These are phyloP conservation scores for Tragelaphus scriptus DNA, from an alignment of 2,113 vertebrate genomes.

Conservation along the genomic window DNA sequence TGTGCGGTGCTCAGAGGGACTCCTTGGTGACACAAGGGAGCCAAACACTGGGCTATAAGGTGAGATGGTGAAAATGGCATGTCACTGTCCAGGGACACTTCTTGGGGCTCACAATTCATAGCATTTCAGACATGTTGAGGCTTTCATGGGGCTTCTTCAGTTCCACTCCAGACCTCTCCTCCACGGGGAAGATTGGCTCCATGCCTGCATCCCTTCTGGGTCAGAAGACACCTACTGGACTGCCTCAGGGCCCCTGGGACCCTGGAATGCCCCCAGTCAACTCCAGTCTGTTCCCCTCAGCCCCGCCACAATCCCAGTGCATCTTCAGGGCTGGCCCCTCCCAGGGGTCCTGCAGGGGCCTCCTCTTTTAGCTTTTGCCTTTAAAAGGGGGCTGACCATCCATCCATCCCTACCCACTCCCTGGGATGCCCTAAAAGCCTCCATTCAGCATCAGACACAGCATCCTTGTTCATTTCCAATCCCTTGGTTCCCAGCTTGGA, in stretches of 20 bases:
- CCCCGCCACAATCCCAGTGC: not conserved
- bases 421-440: not conserved
- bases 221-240: not conserved
- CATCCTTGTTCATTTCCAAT: not conserved
- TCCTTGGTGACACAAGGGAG: rapidly evolving
- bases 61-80: not conserved
- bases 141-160: not conserved
- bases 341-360: not conserved
- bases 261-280: rapidly evolving
- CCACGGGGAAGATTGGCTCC: not conserved
- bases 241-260: not conserved
- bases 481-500: not conserved
- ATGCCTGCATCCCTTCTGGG: not conserved
- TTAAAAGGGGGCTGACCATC: not conserved
- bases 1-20: not conserved
- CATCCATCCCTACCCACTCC: not conserved
- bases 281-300: not conserved
- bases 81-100: not conserved
- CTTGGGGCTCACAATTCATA: rapidly evolving
- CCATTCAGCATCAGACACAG: not conserved
- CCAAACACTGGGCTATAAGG: not conserved
- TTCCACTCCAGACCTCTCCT: not conserved
- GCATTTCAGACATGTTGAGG: not conserved
- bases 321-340: not conserved
- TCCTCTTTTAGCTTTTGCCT: not conserved